Evolutionary conservation across 2,113 vertebrate species (phyloP).

Genomic region (Zeus faber): DNA sequence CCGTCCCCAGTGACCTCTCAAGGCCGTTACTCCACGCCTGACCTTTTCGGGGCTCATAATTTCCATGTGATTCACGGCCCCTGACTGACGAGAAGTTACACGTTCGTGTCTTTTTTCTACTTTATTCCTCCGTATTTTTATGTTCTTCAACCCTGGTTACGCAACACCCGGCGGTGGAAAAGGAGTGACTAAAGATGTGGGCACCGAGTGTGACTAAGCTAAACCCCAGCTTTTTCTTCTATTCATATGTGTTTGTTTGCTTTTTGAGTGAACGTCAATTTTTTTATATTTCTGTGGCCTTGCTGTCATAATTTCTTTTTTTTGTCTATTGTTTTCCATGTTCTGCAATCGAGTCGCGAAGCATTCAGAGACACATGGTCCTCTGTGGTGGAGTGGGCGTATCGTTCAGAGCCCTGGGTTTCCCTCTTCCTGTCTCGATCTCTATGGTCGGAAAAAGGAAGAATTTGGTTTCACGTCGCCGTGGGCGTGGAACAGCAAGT

Average conservation of each 20-base stretch:
- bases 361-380: not conserved
- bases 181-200: not conserved
- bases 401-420: conserved; percentile 32
- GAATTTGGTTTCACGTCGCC: conserved; percentile 45
- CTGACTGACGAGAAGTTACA: not conserved
- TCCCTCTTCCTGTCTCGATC: conserved; percentile 56
- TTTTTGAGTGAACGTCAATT: too few relatives aligned
- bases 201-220: not conserved
- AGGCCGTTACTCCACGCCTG: too few relatives aligned
- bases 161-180: not conserved
- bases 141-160: not conserved
- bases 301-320: too few relatives aligned
- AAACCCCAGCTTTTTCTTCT: not conserved
- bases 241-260: not conserved
- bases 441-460: conserved; percentile 49
- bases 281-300: too few relatives aligned
- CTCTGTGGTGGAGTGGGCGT: conserved; percentile 35
- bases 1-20: too few relatives aligned
- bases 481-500: conserved; percentile 30
- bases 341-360: too few relatives aligned
- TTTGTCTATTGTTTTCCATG: too few relatives aligned
- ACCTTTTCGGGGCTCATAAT: too few relatives aligned
- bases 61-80: not conserved
- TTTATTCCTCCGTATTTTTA: not conserved
- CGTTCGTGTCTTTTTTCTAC: not conserved